Evolutionary conservation across 2,888 invertebrate species (phyloP).

Genomic region (Oscheius sp.): DNA sequence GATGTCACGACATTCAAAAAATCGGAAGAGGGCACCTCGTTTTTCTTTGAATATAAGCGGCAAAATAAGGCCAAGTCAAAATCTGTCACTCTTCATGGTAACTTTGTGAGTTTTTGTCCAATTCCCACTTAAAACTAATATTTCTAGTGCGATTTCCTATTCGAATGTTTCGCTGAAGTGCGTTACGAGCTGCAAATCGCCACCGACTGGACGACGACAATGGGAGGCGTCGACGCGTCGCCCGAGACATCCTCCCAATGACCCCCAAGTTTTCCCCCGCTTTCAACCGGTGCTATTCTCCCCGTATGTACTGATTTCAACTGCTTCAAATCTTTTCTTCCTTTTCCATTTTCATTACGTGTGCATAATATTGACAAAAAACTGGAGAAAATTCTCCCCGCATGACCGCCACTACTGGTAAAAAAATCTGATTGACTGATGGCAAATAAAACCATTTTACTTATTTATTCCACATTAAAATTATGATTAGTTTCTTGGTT

Average conservation of each 20-base stretch:
- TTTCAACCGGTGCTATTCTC: constrained; percentile 19
- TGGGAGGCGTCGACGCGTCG: constrained; percentile 9
- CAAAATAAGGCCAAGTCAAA: constrained; percentile 83
- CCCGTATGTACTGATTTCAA: neutral
- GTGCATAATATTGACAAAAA: constrained; percentile 34
- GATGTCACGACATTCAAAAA: constrained; percentile 12
- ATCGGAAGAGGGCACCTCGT: constrained; percentile 29
- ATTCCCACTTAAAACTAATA: neutral
- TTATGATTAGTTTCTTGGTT: neutral
- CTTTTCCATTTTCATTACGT: constrained; percentile 15
- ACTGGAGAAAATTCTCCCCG: neutral
- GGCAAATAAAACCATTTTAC: neutral
- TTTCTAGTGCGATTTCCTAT: constrained; percentile 85
- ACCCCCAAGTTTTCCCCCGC: neutral
- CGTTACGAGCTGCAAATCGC: constrained; percentile 56
- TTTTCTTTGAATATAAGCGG: constrained; percentile 83
- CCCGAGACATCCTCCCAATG: neutral
- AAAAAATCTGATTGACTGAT: neutral
- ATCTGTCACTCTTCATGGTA: constrained; percentile 88
- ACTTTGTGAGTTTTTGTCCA: constrained; percentile 81
- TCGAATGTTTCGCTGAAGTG: constrained; percentile 85
- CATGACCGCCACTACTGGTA: constrained; percentile 12
- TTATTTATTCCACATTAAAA: neutral
- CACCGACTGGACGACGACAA: constrained; percentile 39
- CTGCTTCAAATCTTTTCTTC: neutral